A percentile compares a stretch with the other conserved stretches of the same genome.
Conservation (phyloP, 2,113 vertebrate genomes). For the Cyanistes caeruleus region DNA sequence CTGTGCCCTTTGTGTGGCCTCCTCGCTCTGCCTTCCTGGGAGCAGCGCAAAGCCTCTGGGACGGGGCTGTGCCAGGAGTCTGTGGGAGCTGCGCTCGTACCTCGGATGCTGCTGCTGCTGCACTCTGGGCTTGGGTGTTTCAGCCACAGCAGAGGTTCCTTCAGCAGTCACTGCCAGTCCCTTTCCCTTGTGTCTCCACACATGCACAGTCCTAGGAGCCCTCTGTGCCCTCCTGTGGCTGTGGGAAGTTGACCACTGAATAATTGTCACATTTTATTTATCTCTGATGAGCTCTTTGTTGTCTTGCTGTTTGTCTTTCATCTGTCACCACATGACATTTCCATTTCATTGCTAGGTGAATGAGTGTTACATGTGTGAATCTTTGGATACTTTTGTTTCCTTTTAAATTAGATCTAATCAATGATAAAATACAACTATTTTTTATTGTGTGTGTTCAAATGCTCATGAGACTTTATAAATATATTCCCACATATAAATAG, state of each 20-base stretch:
- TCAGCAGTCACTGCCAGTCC: neutral
- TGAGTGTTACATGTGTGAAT: neutral
- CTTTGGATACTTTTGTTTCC: neutral
- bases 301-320: neutral
- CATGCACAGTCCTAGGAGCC: fast-evolving
- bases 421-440: neutral
- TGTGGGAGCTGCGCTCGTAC: neutral
- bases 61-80: fast-evolving
- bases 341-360: neutral
- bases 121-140: neutral
- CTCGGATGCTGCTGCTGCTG: fast-evolving
- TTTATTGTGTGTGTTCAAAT: neutral
- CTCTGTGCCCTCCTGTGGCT: neutral
- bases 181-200: neutral
- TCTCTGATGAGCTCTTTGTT: neutral
- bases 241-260: neutral
- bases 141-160: neutral
- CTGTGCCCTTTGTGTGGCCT: neutral
- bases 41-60: neutral
- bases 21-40: neutral
- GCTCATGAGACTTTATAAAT: neutral
- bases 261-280: neutral
- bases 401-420: neutral
- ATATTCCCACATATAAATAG: neutral
- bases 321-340: neutral